Conservation (phyloP, 2,113 vertebrate genomes). For the Oceanodroma tethys region DNA sequence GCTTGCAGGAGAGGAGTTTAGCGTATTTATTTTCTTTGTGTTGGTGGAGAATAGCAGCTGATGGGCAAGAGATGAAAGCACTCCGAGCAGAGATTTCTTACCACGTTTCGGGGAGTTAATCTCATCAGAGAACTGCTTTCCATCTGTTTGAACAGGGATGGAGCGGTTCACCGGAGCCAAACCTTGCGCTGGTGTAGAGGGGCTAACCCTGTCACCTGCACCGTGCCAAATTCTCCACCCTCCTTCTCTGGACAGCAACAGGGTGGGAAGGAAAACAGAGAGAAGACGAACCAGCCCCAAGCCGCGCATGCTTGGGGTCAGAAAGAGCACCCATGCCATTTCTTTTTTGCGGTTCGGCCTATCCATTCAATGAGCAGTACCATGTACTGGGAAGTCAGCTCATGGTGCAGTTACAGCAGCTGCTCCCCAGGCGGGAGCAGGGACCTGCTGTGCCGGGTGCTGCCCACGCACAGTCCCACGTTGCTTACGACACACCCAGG, state of each 20-base stretch:
- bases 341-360: background rate
- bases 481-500: accelerated
- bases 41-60: background rate
- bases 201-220: background rate
- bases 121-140: background rate
- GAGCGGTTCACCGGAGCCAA: background rate
- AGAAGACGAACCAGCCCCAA: background rate
- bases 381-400: background rate
- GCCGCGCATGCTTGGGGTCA: background rate
- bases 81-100: background rate
- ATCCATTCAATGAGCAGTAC: background rate
- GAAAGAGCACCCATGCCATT: accelerated
- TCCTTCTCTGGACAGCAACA: background rate
- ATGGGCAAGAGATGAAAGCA: conserved; percentile 26
- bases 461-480: background rate
- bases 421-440: background rate
- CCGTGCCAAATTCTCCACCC: background rate
- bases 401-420: background rate
- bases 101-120: background rate
- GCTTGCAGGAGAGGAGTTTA: background rate
- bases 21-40: background rate
- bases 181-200: background rate
- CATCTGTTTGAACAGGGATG: background rate
- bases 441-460: background rate
- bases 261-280: background rate